Percentiles rank a stretch among this genome's conserved stretches.
These are phyloP conservation scores for Chrysotoxum bicinctum DNA, from an alignment of 2,888 invertebrate species.

Conservation along the genomic window DNA sequence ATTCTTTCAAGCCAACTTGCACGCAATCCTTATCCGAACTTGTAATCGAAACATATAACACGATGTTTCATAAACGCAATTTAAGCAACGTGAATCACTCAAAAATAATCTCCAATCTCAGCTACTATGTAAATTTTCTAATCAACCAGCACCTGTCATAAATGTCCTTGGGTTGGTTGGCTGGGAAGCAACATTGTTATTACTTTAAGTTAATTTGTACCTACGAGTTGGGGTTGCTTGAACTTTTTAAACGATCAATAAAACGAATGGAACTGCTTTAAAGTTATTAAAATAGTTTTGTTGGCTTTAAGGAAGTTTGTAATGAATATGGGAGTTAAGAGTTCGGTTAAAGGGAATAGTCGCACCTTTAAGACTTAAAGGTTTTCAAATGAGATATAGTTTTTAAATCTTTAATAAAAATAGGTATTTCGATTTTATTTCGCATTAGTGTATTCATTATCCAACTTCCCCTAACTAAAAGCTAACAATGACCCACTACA, in stretches of 20 bases:
- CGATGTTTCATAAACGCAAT: slow-evolving; percentile 21
- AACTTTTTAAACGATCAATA: slow-evolving; percentile 4
- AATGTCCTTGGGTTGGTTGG: neutral
- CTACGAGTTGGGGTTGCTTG: neutral
- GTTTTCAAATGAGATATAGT: no score
- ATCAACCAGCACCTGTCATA: neutral
- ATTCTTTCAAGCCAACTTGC: neutral
- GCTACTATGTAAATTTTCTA: neutral
- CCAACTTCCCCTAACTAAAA: no score
- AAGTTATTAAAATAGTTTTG: neutral
- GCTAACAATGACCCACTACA: no score
- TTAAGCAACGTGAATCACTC: slow-evolving; percentile 5
- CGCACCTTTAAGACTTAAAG: no score
- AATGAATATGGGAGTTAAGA: neutral
- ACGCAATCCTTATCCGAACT: neutral
- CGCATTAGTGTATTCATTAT: no score
- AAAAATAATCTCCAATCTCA: slow-evolving; percentile 3
- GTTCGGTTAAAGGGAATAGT: no score
- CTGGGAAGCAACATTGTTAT: neutral
- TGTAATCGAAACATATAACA: slow-evolving; percentile 29
- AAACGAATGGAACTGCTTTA: neutral
- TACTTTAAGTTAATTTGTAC: neutral
- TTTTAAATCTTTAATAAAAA: no score
- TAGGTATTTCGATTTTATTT: no score
- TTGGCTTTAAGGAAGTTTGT: neutral